These are phyloP conservation scores for Artemia sinica DNA, from an alignment of 2,888 invertebrate genomes.

Conservation along the genomic window DNA sequence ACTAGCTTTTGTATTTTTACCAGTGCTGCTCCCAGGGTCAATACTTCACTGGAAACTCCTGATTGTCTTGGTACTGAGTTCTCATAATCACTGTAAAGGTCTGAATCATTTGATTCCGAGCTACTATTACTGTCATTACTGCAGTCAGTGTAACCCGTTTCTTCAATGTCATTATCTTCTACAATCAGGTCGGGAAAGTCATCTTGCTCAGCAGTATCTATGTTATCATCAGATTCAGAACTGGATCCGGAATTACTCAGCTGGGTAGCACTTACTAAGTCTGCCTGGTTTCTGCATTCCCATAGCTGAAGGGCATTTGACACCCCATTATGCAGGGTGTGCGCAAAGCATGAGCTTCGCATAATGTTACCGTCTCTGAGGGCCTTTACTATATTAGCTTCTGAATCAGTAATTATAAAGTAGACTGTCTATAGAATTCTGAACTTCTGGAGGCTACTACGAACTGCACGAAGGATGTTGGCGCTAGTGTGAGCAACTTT, in stretches of 20 bases:
- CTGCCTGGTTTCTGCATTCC: too few relatives aligned
- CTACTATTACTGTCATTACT: neutral
- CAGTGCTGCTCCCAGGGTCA: too few relatives aligned
- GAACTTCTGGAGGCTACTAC: neutral
- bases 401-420: neutral
- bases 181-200: slow-evolving; percentile 10
- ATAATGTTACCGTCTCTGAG: neutral
- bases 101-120: neutral
- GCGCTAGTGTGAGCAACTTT: slow-evolving; percentile 10
- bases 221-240: neutral
- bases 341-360: neutral
- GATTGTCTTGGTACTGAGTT: neutral
- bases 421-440: too few relatives aligned
- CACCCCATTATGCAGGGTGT: neutral
- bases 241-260: neutral
- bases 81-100: neutral
- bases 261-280: too few relatives aligned
- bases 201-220: neutral
- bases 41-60: too few relatives aligned
- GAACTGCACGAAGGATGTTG: slow-evolving; percentile 3
- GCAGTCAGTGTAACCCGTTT: slow-evolving; percentile 12
- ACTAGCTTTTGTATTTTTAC: too few relatives aligned
- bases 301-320: neutral
- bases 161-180: neutral
- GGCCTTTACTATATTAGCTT: neutral